Percentiles rank a stretch among this genome's conserved stretches.
Conservation (phyloP, 2,113 vertebrate genomes). For the Chloebia gouldiae region DNA sequence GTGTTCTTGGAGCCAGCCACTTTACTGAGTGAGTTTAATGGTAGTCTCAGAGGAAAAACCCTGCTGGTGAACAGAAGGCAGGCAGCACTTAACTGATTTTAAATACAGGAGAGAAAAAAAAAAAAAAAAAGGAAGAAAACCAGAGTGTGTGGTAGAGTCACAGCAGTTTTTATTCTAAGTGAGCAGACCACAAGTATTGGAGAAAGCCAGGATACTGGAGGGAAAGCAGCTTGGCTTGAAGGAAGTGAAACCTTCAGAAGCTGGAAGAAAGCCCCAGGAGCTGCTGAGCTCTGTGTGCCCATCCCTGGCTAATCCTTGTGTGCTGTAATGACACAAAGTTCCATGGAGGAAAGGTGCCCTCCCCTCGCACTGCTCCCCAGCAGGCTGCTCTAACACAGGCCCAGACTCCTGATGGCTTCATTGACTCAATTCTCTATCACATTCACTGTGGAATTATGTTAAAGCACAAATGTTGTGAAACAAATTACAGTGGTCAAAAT, state of each 20-base stretch:
- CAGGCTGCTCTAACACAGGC: neutral
- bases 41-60: neutral
- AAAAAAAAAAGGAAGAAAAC: neutral
- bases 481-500: slow-evolving; percentile 25
- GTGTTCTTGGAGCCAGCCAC: neutral
- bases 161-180: neutral
- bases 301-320: neutral
- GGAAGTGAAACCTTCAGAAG: neutral
- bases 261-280: neutral
- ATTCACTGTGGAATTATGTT: neutral
- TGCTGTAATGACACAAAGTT: neutral
- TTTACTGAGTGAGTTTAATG: neutral
- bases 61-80: neutral
- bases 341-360: neutral
- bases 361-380: neutral
- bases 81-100: neutral
- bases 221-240: neutral
- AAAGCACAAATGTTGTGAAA: neutral
- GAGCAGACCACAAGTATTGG: neutral
- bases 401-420: neutral
- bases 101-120: neutral
- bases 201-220: neutral
- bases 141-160: neutral
- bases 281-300: neutral
- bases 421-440: neutral